phyloP scores from a whole-genome alignment of 1,140 invertebrate species.

The Drosophila dunni region DNA sequence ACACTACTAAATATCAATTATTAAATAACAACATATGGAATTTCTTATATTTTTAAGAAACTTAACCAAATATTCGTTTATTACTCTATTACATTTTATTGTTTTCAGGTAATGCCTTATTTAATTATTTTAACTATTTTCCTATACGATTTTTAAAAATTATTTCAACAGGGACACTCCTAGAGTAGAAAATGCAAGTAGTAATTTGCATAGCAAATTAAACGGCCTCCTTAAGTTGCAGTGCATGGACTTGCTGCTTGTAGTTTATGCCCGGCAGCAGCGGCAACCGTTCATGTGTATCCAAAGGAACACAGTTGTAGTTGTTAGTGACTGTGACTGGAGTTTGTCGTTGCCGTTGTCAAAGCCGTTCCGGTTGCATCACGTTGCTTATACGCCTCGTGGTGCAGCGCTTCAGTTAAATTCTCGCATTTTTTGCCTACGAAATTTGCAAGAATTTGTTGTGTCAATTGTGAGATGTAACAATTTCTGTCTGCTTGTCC shows the following conservation, averaged over 20 bases:
- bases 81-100: too few relatives aligned
- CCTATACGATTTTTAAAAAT: too few relatives aligned
- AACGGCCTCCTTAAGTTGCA: not conserved
- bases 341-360: not conserved
- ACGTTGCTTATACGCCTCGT: conserved; percentile 23
- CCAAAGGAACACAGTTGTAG: conserved; percentile 4
- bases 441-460: conserved; percentile 68
- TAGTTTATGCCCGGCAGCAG: not conserved
- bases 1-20: too few relatives aligned
- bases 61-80: too few relatives aligned
- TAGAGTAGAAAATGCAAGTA: too few relatives aligned
- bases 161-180: too few relatives aligned
- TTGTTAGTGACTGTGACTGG: not conserved
- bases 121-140: too few relatives aligned
- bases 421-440: conserved; percentile 53
- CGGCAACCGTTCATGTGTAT: conserved; percentile 1
- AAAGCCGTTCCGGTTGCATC: not conserved
- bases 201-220: not conserved
- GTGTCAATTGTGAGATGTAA: conserved; percentile 62
- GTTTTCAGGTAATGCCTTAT: too few relatives aligned
- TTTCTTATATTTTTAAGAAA: too few relatives aligned
- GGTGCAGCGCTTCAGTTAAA: conserved; percentile 13
- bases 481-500: too few relatives aligned
- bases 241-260: not conserved
- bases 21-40: too few relatives aligned